These are phyloP conservation scores for Drosophila mayri DNA, from an alignment of 1,140 invertebrate genomes.

Conservation along the genomic window DNA sequence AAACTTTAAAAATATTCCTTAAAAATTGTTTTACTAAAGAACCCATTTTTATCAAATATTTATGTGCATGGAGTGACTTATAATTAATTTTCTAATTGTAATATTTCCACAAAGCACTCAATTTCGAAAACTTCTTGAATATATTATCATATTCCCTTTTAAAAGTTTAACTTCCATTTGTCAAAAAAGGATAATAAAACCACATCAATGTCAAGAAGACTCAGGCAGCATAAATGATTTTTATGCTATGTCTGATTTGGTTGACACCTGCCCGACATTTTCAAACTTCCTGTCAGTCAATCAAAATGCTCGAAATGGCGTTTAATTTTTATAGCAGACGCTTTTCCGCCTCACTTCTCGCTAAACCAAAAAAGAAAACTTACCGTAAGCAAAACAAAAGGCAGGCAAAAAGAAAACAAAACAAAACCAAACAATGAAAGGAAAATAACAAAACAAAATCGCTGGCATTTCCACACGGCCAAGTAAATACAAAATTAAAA, in stretches of 20 bases:
- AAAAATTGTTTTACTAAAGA: too few species aligned
- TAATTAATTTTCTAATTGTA: neutral
- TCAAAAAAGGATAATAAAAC: slow-evolving; percentile 10
- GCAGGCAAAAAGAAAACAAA: slow-evolving; percentile 50
- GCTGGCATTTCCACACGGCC: slow-evolving; percentile 56
- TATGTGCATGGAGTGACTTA: neutral
- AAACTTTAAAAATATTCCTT: too few species aligned
- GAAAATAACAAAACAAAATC: slow-evolving; percentile 62
- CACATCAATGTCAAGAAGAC: slow-evolving; percentile 21
- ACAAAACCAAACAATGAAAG: slow-evolving; percentile 56
- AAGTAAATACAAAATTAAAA: slow-evolving; percentile 50
- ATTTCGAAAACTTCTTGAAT: neutral
- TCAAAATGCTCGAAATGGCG: slow-evolving; percentile 68
- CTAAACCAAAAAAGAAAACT: slow-evolving; percentile 31
- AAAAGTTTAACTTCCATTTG: neutral
- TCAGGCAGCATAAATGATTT: slow-evolving; percentile 23
- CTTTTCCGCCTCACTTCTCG: slow-evolving; percentile 34
- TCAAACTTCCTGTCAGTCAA: slow-evolving; percentile 67
- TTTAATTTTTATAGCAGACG: slow-evolving; percentile 77
- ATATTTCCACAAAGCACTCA: too few species aligned
- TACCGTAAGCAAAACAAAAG: slow-evolving; percentile 31
- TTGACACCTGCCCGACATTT: slow-evolving; percentile 64
- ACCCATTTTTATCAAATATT: neutral
- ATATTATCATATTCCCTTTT: neutral
- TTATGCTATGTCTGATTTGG: slow-evolving; percentile 32